Evolutionary conservation across 2,888 invertebrate genomes (phyloP).

Genomic region (Yponomeuta sedellus): DNA sequence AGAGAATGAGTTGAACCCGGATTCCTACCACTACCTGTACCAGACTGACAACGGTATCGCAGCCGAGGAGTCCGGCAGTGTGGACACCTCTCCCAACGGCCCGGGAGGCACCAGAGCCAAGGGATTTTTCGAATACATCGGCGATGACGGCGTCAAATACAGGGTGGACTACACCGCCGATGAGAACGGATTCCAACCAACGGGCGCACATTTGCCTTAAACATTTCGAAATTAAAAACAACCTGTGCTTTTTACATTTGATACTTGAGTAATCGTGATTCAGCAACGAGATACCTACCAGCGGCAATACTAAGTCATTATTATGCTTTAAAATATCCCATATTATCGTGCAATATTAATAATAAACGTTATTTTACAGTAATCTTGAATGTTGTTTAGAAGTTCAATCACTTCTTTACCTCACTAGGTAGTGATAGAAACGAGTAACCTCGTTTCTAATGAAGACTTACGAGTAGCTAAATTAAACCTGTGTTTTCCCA

Average conservation of each 20-base stretch:
- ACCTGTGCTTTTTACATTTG: neutral
- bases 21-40: slow-evolving; percentile 78
- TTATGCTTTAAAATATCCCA: neutral
- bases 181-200: slow-evolving; percentile 76
- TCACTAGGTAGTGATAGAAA: too few species aligned
- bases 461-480: too few species aligned
- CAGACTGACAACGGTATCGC: slow-evolving; percentile 81
- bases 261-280: neutral
- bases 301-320: neutral
- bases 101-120: slow-evolving; percentile 76
- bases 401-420: too few species aligned
- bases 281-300: neutral
- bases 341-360: neutral
- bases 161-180: slow-evolving; percentile 78
- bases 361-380: neutral
- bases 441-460: too few species aligned
- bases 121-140: slow-evolving; percentile 82
- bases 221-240: slow-evolving; percentile 1
- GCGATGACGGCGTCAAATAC: slow-evolving; percentile 77
- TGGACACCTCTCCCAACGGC: slow-evolving; percentile 67
- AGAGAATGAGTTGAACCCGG: slow-evolving; percentile 63
- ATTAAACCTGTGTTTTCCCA: too few species aligned
- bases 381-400: neutral
- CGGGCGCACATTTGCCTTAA: slow-evolving; percentile 70
- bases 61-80: slow-evolving; percentile 78